These are phyloP conservation scores for Philaethria dido DNA, from an alignment of 2,888 invertebrate genomes.

Conservation along the genomic window DNA sequence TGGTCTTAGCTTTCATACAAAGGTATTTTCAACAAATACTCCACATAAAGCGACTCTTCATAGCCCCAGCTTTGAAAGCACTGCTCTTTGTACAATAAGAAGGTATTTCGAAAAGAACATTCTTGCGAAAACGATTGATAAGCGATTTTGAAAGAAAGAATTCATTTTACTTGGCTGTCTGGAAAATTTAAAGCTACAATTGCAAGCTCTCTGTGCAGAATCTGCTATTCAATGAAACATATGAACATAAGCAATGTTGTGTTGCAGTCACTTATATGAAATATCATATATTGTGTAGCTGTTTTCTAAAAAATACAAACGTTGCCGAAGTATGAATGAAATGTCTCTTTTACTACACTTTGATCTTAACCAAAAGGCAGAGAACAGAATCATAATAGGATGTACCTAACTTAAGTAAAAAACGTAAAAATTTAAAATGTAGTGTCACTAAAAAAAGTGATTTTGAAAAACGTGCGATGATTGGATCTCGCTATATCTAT, in stretches of 20 bases:
- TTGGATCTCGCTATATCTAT: too few relatives aligned
- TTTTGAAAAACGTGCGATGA: too few relatives aligned
- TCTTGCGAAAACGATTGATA: slow-evolving; percentile 22
- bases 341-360: too few relatives aligned
- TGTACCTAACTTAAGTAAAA: too few relatives aligned
- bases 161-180: slow-evolving; percentile 20
- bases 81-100: slow-evolving; percentile 12
- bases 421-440: too few relatives aligned
- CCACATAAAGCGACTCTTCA: not conserved
- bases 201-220: slow-evolving; percentile 15
- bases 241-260: not conserved
- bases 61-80: not conserved
- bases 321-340: too few relatives aligned
- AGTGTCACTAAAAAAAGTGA: too few relatives aligned
- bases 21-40: slow-evolving; percentile 14
- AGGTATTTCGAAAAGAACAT: slow-evolving; percentile 4
- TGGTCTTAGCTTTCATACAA: slow-evolving; percentile 21
- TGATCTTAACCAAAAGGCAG: too few relatives aligned
- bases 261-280: not conserved
- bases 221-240: slow-evolving; percentile 3
- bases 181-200: slow-evolving; percentile 17
- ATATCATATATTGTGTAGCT: too few relatives aligned
- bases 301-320: too few relatives aligned
- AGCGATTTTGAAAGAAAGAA: slow-evolving; percentile 18
- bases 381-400: too few relatives aligned